Evolutionary conservation across 2,113 vertebrate genomes (phyloP).

Genomic region (Gymnobelideus leadbeateri): DNA sequence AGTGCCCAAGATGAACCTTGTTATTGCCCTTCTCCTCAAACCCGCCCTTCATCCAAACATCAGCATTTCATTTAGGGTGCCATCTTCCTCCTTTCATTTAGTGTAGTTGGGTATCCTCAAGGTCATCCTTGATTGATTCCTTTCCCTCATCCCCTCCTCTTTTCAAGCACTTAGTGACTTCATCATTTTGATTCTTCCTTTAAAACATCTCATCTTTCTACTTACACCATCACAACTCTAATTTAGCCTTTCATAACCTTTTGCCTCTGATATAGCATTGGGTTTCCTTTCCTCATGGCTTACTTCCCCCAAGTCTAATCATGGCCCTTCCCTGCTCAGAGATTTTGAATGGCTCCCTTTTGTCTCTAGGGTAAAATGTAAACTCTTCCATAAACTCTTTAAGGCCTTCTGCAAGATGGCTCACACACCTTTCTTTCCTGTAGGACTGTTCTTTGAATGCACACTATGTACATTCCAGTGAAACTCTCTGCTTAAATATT

Average conservation of each 20-base stretch:
- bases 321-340: background rate
- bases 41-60: background rate
- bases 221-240: background rate
- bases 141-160: background rate
- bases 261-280: background rate
- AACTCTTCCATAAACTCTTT: background rate
- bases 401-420: background rate
- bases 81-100: background rate
- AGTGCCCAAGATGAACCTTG: background rate
- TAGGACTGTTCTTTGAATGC: background rate
- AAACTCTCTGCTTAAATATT: background rate
- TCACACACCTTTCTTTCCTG: background rate
- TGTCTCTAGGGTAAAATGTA: background rate
- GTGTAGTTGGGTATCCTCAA: background rate
- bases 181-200: background rate
- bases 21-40: background rate
- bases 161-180: background rate
- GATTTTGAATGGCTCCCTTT: background rate
- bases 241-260: background rate
- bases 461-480: background rate
- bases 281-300: background rate
- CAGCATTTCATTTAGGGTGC: background rate
- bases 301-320: background rate
- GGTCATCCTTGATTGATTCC: background rate
- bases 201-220: background rate